Base-by-base conservation (phyloP, 2,888 invertebrate species). In the Ophraella communa region DNA sequence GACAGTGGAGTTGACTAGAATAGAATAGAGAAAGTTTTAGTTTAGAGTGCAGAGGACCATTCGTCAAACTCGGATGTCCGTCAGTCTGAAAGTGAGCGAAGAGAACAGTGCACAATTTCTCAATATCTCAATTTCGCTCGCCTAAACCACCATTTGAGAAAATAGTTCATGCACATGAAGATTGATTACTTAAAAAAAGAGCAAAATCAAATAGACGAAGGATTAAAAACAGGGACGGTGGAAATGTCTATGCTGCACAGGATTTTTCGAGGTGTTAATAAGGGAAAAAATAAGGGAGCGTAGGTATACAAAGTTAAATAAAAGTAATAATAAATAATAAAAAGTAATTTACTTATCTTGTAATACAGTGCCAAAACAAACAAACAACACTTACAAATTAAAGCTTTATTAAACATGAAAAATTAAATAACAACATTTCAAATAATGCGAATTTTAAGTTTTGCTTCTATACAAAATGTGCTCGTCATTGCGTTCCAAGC, bases 121-220 rank as follows among this genome's bases (percentile, higher is more conserved):
- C 59, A 59, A 59, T 59, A 59, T 59, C 59, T 39, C 69, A 64
- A 72, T 72, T 73, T 73, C 70, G 70, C 73, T 70, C 71, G 67
- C 73, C 71, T 69, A 72, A 61, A 63, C 67, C 62, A 62, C 57
- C 68, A 23, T 68, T 72, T 64, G 67, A 64, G 67, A 66, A 68
- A 68, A 62, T 64, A 69, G 52, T 63, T 64, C 59, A 66, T 68
- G 67, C 69, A 71, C 66, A 71, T 71, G 73, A 73, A 73, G 73
- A 73, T 73, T 73, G 73, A 73, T 73, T 68, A 65, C 68, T 59
- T 65, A 73, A 73, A n/a, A n/a, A 73, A 73, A 71, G 71, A 71
- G 61, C 64, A 70, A 67, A 65, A 42, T 27, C 59, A 27, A 51
- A 24, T 30, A 51, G 27, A 51, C 27, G 49, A 51, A 51, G 49